phyloP scores from a whole-genome alignment of 2,113 vertebrate species.

The Syrmaticus mikado region DNA sequence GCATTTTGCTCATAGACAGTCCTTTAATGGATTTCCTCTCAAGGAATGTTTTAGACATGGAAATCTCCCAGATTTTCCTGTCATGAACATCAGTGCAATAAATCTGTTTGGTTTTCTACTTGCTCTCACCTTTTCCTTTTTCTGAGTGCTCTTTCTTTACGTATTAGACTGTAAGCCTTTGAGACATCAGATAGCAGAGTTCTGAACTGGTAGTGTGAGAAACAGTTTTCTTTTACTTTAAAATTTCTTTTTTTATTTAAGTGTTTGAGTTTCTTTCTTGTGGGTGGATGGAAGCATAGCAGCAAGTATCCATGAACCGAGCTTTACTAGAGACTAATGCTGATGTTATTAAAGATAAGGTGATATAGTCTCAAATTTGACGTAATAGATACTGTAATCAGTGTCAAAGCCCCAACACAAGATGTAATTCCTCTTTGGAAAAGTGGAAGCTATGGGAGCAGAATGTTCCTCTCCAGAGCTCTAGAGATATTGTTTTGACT shows the following conservation, averaged over 20 bases:
- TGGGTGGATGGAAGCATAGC: not conserved
- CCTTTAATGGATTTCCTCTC: not conserved
- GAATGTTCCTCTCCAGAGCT: not conserved
- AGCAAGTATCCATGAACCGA: not conserved
- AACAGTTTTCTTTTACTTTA: not conserved
- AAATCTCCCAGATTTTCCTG: not conserved
- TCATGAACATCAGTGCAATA: not conserved
- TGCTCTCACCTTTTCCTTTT: not conserved
- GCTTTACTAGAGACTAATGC: not conserved
- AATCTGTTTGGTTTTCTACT: not conserved
- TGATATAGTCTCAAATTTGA: not conserved
- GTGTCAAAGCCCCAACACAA: not conserved
- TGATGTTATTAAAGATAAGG: not conserved
- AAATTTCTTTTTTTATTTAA: not conserved
- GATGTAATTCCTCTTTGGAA: not conserved
- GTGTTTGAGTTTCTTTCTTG: not conserved
- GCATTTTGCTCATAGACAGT: not conserved
- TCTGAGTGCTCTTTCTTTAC: not conserved
- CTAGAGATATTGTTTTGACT: not conserved
- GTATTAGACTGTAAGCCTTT: not conserved
- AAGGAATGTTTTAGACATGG: not conserved
- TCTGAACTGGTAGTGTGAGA: not conserved
- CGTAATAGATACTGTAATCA: not conserved
- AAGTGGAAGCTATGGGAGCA: fast-evolving
- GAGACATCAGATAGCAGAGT: not conserved